These are phyloP conservation scores for Cryptotermes secundus DNA, from an alignment of 1,140 invertebrate genomes.

Conservation along the genomic window DNA sequence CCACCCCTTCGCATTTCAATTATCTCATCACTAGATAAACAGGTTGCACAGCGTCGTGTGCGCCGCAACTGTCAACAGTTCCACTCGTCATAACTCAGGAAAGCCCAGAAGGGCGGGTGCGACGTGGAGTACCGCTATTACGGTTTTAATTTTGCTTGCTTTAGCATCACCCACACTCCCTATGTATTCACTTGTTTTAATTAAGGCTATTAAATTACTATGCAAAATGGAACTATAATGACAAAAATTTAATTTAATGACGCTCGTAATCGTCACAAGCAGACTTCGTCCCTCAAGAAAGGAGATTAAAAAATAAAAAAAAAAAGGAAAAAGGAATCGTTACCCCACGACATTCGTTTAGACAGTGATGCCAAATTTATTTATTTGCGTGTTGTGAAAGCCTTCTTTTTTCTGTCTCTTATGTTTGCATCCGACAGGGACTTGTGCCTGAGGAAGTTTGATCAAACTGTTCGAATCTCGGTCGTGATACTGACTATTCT, in stretches of 20 bases:
- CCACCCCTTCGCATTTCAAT: background rate
- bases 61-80: slow-evolving; percentile 14
- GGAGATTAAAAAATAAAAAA: slow-evolving; percentile 21
- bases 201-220: slow-evolving; percentile 20
- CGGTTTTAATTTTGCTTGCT: background rate
- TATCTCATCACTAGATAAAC: slow-evolving; percentile 4
- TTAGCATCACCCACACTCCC: background rate
- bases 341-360: background rate
- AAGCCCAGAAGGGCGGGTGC: slow-evolving; percentile 1
- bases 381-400: background rate
- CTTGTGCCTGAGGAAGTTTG: no score
- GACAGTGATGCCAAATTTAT: background rate
- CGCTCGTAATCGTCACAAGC: slow-evolving; percentile 22
- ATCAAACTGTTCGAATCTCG: no score
- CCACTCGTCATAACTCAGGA: background rate
- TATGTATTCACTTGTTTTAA: slow-evolving; percentile 18
- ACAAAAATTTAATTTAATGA: slow-evolving; percentile 29
- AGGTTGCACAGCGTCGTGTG: background rate
- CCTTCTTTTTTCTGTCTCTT: no score
- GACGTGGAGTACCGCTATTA: background rate
- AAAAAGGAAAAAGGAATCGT: slow-evolving; percentile 10
- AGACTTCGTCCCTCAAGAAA: background rate
- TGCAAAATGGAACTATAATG: slow-evolving; percentile 26
- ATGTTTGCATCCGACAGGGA: no score
- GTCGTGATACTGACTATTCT: no score